Percentiles rank a stretch among this genome's conserved stretches.
phyloP scores from a whole-genome alignment of 2,113 vertebrate genomes.

The Pavo muticus region DNA sequence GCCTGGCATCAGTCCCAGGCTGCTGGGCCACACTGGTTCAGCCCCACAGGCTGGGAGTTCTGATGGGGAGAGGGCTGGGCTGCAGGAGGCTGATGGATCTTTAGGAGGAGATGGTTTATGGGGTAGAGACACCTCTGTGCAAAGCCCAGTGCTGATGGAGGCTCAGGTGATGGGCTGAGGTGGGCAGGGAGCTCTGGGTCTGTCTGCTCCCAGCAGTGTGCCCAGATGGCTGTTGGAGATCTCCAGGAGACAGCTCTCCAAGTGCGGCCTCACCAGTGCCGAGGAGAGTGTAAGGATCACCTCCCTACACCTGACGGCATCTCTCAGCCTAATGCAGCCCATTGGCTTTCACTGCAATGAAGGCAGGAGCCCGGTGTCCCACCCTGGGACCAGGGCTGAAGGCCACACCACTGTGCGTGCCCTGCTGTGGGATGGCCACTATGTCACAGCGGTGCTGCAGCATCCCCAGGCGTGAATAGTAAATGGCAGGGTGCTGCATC shows the following conservation, averaged over 20 bases:
- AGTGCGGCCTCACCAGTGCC: background rate
- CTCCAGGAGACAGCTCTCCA: background rate
- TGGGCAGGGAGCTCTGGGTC: background rate
- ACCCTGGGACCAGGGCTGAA: background rate
- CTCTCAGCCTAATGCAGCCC: background rate
- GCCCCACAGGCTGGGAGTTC: accelerated
- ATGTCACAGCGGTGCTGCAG: background rate
- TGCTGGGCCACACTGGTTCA: background rate
- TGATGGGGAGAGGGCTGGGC: background rate
- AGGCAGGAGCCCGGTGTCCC: background rate
- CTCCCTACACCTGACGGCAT: background rate
- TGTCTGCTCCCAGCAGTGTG: background rate
- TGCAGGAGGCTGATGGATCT: background rate
- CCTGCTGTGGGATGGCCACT: background rate
- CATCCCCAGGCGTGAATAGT: constrained; percentile 3
- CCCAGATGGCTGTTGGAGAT: background rate
- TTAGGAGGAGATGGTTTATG: background rate
- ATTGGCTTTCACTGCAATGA: background rate
- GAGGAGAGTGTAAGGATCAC: background rate
- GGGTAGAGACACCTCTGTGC: background rate
- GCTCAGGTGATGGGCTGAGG: background rate
- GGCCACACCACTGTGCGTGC: background rate
- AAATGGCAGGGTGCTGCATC: constrained; percentile 5
- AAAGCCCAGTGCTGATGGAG: background rate
- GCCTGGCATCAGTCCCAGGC: background rate